Conservation (phyloP, 2,888 invertebrate genomes). For the Parnassius apollo region DNA sequence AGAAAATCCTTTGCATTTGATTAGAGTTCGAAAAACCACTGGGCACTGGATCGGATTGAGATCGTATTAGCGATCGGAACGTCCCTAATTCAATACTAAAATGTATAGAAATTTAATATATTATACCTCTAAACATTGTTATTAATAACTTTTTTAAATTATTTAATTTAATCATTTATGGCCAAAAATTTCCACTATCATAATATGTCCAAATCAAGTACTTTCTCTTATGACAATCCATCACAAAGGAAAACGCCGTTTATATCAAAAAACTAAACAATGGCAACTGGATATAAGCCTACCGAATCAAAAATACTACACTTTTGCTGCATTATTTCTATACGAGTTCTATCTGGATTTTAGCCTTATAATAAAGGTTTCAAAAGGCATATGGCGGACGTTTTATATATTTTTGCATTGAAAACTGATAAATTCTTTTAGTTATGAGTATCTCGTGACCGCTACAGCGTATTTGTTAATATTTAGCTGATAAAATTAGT, state of each 20-base stretch:
- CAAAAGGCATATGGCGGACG: slow-evolving; percentile 82
- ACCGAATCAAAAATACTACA: slow-evolving; percentile 42
- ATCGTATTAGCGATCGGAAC: too few relatives aligned
- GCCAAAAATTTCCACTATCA: slow-evolving; percentile 4
- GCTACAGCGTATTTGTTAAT: slow-evolving; percentile 77
- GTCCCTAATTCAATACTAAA: too few relatives aligned
- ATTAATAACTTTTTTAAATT: too few relatives aligned
- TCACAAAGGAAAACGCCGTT: slow-evolving; percentile 50
- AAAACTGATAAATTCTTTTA: slow-evolving; percentile 81
- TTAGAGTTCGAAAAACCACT: too few relatives aligned
- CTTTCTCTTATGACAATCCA: slow-evolving; percentile 17
- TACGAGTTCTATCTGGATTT: slow-evolving; percentile 36
- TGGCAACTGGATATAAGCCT: slow-evolving; percentile 70
- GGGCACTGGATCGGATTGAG: too few relatives aligned
- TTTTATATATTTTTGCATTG: slow-evolving; percentile 82
- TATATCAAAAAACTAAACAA: slow-evolving; percentile 51
- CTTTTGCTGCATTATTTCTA: slow-evolving; percentile 22
- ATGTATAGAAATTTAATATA: too few relatives aligned
- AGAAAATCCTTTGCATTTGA: too few relatives aligned
- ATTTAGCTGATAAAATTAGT: slow-evolving; percentile 79
- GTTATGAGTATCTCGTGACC: slow-evolving; percentile 80
- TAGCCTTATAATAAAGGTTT: slow-evolving; percentile 62
- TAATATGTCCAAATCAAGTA: neutral
- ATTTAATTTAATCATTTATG: slow-evolving; percentile 3
- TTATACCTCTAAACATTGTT: too few relatives aligned